These are phyloP conservation scores for Encarsia formosa DNA, from an alignment of 2,888 invertebrate species.

Conservation along the genomic window DNA sequence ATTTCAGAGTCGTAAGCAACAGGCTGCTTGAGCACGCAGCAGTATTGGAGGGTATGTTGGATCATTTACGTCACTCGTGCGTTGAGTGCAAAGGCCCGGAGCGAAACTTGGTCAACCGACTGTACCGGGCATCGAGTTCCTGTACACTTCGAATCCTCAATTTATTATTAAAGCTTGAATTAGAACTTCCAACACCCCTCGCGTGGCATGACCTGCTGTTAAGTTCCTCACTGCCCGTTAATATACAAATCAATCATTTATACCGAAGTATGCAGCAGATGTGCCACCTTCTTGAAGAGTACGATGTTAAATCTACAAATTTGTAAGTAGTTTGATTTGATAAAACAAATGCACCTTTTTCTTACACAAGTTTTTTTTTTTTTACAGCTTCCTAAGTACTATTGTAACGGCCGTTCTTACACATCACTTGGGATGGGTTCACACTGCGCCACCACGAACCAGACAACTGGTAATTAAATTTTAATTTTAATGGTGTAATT, in stretches of 20 bases:
- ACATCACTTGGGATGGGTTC: constrained; percentile 88
- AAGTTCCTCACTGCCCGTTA: constrained; percentile 34
- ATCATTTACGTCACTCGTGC: constrained; percentile 59
- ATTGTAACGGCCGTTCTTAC: constrained; percentile 83
- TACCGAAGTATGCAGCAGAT: constrained; percentile 49
- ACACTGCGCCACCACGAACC: constrained; percentile 59
- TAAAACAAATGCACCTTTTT: not conserved
- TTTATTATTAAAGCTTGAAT: constrained; percentile 35
- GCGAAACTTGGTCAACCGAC: constrained; percentile 32
- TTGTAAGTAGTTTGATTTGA: constrained; percentile 63
- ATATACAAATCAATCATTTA: constrained; percentile 35
- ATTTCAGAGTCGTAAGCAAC: constrained; percentile 62
- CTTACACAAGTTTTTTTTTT: not conserved
- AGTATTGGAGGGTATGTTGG: constrained; percentile 68
- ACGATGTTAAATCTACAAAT: constrained; percentile 83
- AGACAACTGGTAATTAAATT: constrained; percentile 38
- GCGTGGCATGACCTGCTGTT: constrained; percentile 48
- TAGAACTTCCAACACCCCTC: constrained; percentile 33
- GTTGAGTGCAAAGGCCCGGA: constrained; percentile 34
- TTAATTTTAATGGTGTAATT: not conserved
- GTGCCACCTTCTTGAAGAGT: constrained; percentile 64
- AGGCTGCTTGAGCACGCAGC: constrained; percentile 79
- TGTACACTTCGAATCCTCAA: constrained; percentile 41
- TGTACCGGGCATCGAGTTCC: constrained; percentile 33
- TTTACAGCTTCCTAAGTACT: constrained; percentile 79